These are phyloP conservation scores for Ochropacha duplaris DNA, from an alignment of 2,888 invertebrate species.

Conservation along the genomic window DNA sequence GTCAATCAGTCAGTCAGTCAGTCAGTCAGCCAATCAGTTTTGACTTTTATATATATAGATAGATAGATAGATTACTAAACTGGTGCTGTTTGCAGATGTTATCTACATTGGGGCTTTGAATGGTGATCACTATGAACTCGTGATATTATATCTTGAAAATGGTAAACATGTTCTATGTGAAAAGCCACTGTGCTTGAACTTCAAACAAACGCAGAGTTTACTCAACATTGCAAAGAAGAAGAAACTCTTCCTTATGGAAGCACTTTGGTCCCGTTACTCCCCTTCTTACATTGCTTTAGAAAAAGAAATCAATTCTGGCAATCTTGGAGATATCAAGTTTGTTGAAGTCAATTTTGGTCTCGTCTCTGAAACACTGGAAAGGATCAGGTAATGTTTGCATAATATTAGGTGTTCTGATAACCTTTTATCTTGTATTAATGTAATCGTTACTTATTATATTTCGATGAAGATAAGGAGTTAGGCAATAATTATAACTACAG, in stretches of 20 bases:
- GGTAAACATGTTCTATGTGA: slow-evolving; percentile 96
- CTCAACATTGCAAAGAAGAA: slow-evolving; percentile 86
- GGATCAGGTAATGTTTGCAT: slow-evolving; percentile 44
- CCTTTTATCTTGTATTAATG: not conserved
- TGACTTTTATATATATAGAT: too few relatives aligned
- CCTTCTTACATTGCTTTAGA: slow-evolving; percentile 89
- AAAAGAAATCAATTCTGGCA: slow-evolving; percentile 85
- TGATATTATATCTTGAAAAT: slow-evolving; percentile 88
- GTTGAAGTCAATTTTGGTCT: slow-evolving; percentile 88
- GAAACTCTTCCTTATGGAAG: slow-evolving; percentile 93
- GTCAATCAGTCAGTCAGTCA: too few relatives aligned
- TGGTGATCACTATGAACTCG: slow-evolving; percentile 87
- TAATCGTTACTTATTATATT: slow-evolving; percentile 2
- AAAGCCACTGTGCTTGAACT: slow-evolving; percentile 93
- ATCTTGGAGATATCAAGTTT: slow-evolving; percentile 87
- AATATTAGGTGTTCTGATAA: not conserved
- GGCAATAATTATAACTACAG: not conserved
- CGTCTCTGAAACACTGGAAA: slow-evolving; percentile 61
- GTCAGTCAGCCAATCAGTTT: too few relatives aligned
- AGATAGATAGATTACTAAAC: too few relatives aligned
- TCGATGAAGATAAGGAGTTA: slow-evolving; percentile 4
- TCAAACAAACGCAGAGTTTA: slow-evolving; percentile 87
- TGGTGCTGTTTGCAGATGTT: slow-evolving; percentile 84
- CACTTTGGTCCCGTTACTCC: slow-evolving; percentile 93
- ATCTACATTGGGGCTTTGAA: slow-evolving; percentile 92